Evolutionary conservation across 23 tunicate species (phyloP), one percentile per base, ranked within the genome.

Genomic region (Trididemnum nubilum): DNA sequence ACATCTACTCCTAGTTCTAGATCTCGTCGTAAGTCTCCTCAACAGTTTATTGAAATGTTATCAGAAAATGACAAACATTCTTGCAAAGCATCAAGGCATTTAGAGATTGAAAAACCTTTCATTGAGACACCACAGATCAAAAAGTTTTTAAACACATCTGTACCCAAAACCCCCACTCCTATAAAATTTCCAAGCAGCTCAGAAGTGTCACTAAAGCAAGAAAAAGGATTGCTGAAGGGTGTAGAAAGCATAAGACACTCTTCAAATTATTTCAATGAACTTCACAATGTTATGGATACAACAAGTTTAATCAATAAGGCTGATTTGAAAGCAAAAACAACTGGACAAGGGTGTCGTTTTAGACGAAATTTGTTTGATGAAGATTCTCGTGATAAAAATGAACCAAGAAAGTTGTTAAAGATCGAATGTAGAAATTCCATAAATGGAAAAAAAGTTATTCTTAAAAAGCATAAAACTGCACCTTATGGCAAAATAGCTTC

Each of bases 141-240:
- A n/a, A 77, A 72, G 57, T 92, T 59, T 81, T 33, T 91, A 52
- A 85, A 85, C 32, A 88, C 81, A 58, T 86, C 91, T 35, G 82
- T 64, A 25, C 97, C 90, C 15, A 52, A 82, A 18, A 91, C 97
- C 0, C 97, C 97, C 36, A 86, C 91, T 57, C 97, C 97, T 24
- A 86, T 92, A 27, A 86, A 92, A 63, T 92, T 87, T 58, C 82
- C 84, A 1, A 71, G 58, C 19, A 73, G 35, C 2, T 7, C 3
- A 7, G 40, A 18, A 34, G 4, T 31, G 37, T 61, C 67, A 61
- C 25, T 61, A 12, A 22, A 24, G 26, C 67, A 61, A 24, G n/a
- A n/a, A n/a, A n/a, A n/a, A n/a, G 54, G 54, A 7, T 7, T 7
- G 9, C 15, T 44, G 15, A 7, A 9, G 12, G 54, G 12, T 44